Percentiles rank a stretch among this genome's conserved stretches.
These are phyloP conservation scores for Pseudopipra pipra DNA, from an alignment of 2,113 vertebrate genomes.

Conservation along the genomic window DNA sequence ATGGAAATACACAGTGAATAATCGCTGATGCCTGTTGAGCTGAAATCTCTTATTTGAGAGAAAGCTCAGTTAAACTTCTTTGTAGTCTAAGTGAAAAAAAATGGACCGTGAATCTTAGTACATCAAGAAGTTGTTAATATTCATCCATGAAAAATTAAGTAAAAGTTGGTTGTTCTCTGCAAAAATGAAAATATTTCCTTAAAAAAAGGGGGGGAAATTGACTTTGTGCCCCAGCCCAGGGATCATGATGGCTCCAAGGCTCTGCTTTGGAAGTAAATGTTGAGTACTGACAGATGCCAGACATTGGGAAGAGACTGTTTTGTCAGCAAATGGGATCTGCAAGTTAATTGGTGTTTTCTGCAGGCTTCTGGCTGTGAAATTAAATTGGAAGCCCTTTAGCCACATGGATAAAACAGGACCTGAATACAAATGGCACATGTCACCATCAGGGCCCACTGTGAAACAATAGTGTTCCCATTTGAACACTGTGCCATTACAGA, in stretches of 20 bases:
- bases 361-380: constrained; percentile 80
- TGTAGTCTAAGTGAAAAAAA: background rate
- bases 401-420: constrained; percentile 76
- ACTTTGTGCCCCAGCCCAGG: constrained; percentile 49
- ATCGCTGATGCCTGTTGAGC: background rate
- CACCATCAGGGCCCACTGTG: constrained; percentile 72
- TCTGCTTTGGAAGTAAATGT: constrained; percentile 73
- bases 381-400: constrained; percentile 82
- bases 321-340: constrained; percentile 77
- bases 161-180: constrained; percentile 41
- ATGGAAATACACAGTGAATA: background rate
- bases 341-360: constrained; percentile 83
- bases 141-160: constrained; percentile 33
- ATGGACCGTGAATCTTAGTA: background rate
- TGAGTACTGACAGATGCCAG: constrained; percentile 73
- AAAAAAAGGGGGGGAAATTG: constrained; percentile 1
- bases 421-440: constrained; percentile 81
- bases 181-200: constrained; percentile 32
- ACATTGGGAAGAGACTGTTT: constrained; percentile 71
- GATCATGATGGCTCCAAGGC: constrained; percentile 48
- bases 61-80: constrained; percentile 4
- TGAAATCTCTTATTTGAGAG: background rate
- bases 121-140: background rate
- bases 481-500: constrained; percentile 69
- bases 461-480: constrained; percentile 73